Percentiles rank a stretch among this genome's conserved stretches.
Evolutionary conservation across 2,113 vertebrate genomes (phyloP).

Genomic region (Furnarius figulus): DNA sequence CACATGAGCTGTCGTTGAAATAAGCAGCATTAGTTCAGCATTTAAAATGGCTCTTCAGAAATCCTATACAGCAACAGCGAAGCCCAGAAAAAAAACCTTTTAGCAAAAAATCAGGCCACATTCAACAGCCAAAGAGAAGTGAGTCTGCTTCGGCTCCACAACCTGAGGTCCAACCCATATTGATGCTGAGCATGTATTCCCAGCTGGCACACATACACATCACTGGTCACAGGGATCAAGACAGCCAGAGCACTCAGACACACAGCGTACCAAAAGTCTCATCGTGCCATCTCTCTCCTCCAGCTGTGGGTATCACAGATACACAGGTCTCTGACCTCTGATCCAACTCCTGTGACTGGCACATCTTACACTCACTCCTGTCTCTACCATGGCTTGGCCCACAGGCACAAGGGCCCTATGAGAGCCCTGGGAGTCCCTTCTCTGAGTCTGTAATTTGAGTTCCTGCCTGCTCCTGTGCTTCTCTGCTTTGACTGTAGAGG

Average conservation of each 20-base stretch:
- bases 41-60: not conserved
- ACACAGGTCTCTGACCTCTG: accelerated
- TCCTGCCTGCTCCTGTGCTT: not conserved
- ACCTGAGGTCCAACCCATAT: accelerated
- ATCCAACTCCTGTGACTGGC: too few relatives aligned
- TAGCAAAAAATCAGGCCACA: not conserved
- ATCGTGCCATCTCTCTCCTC: not conserved
- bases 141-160: not conserved
- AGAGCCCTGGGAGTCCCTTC: not conserved
- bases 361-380: not conserved
- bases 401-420: not conserved
- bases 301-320: not conserved
- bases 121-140: not conserved
- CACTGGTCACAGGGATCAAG: not conserved
- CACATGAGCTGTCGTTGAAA: not conserved
- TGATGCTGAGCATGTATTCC: accelerated
- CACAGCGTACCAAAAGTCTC: not conserved
- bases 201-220: not conserved
- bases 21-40: not conserved
- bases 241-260: not conserved
- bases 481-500: not conserved
- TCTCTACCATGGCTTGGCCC: accelerated
- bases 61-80: not conserved
- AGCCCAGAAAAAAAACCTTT: not conserved
- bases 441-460: not conserved